Percentiles rank a stretch among this genome's conserved stretches.
phyloP scores from a whole-genome alignment of 2,113 vertebrate genomes.

The Daboia siamensis region DNA sequence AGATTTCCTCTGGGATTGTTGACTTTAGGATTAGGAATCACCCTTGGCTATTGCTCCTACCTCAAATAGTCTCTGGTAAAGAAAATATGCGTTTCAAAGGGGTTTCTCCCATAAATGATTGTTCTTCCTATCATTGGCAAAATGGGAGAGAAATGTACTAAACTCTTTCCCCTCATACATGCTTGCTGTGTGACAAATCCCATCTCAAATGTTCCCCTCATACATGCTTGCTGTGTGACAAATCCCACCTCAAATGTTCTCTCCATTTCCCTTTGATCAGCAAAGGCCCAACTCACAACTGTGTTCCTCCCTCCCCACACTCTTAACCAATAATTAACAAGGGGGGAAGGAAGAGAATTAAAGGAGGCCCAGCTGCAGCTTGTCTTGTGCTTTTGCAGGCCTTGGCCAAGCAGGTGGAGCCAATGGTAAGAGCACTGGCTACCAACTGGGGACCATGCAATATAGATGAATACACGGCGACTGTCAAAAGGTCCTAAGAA shows the following conservation, averaged over 20 bases:
- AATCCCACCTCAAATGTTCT: not conserved
- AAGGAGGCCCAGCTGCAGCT: not conserved
- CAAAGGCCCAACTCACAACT: not conserved
- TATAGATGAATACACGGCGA: conserved; percentile 32
- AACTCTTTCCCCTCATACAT: rapidly evolving
- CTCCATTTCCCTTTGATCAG: rapidly evolving
- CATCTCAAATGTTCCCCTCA: rapidly evolving
- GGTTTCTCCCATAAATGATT: rapidly evolving
- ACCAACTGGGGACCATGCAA: not conserved
- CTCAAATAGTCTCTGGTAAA: not conserved
- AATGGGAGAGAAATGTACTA: not conserved
- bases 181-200: not conserved
- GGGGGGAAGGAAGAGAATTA: not conserved
- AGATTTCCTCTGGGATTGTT: not conserved
- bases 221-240: rapidly evolving
- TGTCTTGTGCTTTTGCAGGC: not conserved
- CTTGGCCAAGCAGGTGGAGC: conserved; percentile 6
- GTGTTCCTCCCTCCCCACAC: not conserved
- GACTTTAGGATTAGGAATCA: rapidly evolving
- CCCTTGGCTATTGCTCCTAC: not conserved
- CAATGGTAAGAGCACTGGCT: not conserved
- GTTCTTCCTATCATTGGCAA: not conserved
- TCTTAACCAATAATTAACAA: conserved; percentile 16
- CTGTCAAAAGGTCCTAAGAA: conserved; percentile 44
- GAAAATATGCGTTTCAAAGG: rapidly evolving